These are phyloP conservation scores for Mythimna loreyi DNA, from an alignment of 2,888 invertebrate genomes.

Conservation along the genomic window DNA sequence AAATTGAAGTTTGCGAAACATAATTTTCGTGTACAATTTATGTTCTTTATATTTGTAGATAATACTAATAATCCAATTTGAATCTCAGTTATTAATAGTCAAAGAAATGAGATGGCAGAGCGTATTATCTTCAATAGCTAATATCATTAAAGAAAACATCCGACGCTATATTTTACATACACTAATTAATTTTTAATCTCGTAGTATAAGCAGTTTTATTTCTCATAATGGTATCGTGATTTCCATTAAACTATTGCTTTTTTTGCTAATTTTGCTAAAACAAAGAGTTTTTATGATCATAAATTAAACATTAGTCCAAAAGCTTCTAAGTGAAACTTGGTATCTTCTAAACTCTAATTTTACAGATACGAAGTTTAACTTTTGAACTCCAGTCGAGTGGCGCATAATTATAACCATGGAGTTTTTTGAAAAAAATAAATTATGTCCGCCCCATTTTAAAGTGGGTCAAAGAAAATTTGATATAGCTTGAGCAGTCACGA, in stretches of 20 bases:
- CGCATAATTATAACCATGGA: constrained; percentile 57
- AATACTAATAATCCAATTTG: background rate
- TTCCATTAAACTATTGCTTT: too few relatives aligned
- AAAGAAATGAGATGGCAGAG: too few relatives aligned
- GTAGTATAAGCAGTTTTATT: background rate
- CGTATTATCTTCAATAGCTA: background rate
- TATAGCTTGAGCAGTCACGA: constrained; percentile 22
- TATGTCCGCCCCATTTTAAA: constrained; percentile 41
- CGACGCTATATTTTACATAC: too few relatives aligned
- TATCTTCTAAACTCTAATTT: constrained; percentile 55
- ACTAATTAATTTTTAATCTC: background rate
- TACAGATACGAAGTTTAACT: constrained; percentile 56
- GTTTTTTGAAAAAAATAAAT: constrained; percentile 52
- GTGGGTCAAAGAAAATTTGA: constrained; percentile 56
- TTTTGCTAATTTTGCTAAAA: background rate
- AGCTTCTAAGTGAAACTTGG: constrained; percentile 31
- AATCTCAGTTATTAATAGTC: background rate
- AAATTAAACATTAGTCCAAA: constrained; percentile 31
- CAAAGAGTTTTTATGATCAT: background rate
- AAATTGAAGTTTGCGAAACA: too few relatives aligned
- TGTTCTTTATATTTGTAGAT: too few relatives aligned
- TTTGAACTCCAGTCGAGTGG: constrained; percentile 36
- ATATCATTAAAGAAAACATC: background rate
- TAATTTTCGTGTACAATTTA: too few relatives aligned
- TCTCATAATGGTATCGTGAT: too few relatives aligned